Evolutionary conservation across 2,888 invertebrate genomes (phyloP).

Genomic region (Malthinus seriepunctatus): DNA sequence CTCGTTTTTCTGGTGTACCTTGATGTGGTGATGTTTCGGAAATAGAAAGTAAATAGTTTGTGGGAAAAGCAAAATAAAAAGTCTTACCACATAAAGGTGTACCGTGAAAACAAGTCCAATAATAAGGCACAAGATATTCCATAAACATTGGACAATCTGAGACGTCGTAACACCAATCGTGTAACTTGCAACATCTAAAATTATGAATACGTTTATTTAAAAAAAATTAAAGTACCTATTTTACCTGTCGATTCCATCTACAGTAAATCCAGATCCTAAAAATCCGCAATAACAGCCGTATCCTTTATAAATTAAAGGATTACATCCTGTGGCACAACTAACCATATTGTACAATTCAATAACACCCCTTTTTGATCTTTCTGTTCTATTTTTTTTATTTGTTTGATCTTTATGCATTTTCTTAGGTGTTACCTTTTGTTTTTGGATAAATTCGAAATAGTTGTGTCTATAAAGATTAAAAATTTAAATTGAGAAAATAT

Average conservation of each 20-base stretch:
- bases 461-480: too few relatives aligned
- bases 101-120: constrained; percentile 82
- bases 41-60: too few relatives aligned
- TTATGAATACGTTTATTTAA: not conserved
- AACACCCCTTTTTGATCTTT: constrained; percentile 73
- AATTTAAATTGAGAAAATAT: not conserved
- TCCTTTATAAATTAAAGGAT: constrained; percentile 81
- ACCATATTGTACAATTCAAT: constrained; percentile 85
- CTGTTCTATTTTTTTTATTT: not conserved
- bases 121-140: constrained; percentile 85
- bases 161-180: constrained; percentile 83
- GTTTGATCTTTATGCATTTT: not conserved
- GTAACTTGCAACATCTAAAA: constrained; percentile 78
- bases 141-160: constrained; percentile 79
- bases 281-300: constrained; percentile 92
- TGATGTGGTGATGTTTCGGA: too few relatives aligned
- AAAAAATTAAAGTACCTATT: not conserved
- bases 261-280: constrained; percentile 75
- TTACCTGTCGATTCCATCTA: constrained; percentile 81
- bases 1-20: too few relatives aligned
- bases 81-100: constrained; percentile 74
- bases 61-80: constrained; percentile 31
- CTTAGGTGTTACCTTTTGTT: too few relatives aligned
- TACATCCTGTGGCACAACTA: constrained; percentile 81
- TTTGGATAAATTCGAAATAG: too few relatives aligned